A percentile compares a stretch with the other conserved stretches of the same genome.
These are phyloP conservation scores for Spongilla lacustris DNA, from an alignment of 37 sponge, comb jelly and placozoan species.

Conservation along the genomic window DNA sequence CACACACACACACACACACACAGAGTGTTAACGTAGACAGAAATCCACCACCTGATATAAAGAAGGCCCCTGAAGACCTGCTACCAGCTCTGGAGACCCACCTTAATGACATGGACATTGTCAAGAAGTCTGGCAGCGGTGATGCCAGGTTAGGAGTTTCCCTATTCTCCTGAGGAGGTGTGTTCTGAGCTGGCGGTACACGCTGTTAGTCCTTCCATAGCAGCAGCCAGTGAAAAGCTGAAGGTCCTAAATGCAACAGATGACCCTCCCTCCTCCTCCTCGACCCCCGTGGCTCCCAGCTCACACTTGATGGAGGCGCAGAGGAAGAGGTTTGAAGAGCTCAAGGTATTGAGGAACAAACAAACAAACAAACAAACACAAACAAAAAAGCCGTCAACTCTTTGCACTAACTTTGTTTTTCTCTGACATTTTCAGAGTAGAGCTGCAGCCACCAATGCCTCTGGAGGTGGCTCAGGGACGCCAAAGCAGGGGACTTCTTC, in stretches of 20 bases:
- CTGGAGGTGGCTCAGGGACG: no score
- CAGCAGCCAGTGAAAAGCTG: constrained; percentile 57
- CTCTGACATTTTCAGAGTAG: not conserved
- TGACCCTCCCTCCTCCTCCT: no score
- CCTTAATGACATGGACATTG: constrained; percentile 64
- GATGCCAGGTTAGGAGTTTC: constrained; percentile 36
- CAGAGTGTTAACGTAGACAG: constrained; percentile 81
- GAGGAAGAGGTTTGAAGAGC: constrained; percentile 67
- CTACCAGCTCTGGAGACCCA: constrained; percentile 85
- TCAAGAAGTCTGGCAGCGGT: constrained; percentile 35
- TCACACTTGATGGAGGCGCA: constrained; percentile 63
- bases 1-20: no score
- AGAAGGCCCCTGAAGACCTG: constrained; percentile 77
- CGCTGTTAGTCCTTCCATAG: constrained; percentile 42
- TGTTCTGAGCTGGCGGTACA: no score
- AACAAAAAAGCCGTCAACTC: no score
- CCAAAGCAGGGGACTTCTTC: no score
- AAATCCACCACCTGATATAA: constrained; percentile 62
- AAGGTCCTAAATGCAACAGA: not conserved
- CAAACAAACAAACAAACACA: no score
- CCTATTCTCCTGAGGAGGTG: not conserved
- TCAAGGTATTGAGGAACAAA: no score
- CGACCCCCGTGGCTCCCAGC: constrained; percentile 15
- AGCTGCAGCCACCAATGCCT: no score
- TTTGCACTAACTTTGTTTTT: no score